phyloP scores from a whole-genome alignment of 2,113 vertebrate species.

The Laticauda laticaudata region DNA sequence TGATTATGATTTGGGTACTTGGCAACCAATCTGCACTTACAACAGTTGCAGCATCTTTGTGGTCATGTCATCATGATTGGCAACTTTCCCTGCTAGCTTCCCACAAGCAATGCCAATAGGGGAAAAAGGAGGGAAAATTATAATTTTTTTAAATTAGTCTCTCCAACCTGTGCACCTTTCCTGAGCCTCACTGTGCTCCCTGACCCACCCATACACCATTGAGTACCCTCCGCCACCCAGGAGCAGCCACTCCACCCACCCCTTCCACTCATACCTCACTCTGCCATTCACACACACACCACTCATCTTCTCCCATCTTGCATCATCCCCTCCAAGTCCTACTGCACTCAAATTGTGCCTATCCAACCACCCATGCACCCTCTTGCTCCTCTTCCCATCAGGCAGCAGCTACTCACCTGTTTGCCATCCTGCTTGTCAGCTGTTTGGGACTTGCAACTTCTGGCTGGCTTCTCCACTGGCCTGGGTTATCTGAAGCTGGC shows the following conservation, averaged over 20 bases:
- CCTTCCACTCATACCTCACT: neutral
- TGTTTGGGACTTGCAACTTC: neutral
- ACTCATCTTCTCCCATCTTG: neutral
- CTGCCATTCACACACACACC: accelerated
- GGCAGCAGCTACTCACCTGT: neutral
- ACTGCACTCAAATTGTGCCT: neutral
- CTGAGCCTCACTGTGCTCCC: neutral
- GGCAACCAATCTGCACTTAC: neutral
- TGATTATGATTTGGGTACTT: neutral
- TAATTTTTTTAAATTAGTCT: neutral
- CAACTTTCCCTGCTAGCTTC: neutral
- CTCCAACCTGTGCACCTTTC: neutral
- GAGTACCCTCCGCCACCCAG: neutral
- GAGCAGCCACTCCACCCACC: neutral
- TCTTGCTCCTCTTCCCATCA: neutral
- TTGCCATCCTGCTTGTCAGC: neutral
- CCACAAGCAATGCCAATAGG: neutral
- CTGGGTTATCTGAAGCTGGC: neutral
- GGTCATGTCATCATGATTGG: neutral
- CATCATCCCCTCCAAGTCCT: neutral
- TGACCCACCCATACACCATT: neutral
- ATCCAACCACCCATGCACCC: neutral
- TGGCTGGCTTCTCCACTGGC: neutral
- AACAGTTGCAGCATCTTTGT: neutral
- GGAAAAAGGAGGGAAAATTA: neutral